These are phyloP conservation scores for Pammene aurita DNA, from an alignment of 2,888 invertebrate genomes.

Conservation along the genomic window DNA sequence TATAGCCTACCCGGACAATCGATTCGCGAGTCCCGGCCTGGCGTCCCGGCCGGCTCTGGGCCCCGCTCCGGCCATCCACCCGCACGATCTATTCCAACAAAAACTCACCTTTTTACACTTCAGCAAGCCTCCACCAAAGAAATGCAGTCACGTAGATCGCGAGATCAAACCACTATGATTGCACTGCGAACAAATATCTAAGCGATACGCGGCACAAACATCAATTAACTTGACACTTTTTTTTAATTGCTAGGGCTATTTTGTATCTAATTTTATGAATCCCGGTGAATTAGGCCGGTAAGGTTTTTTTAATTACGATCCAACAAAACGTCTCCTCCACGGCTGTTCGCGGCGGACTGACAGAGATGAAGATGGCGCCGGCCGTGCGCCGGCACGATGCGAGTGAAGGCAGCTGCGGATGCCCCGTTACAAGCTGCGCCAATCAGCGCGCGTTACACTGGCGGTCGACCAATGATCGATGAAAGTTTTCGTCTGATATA, in stretches of 20 bases:
- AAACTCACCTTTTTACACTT: conserved; percentile 79
- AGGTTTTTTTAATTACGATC: conserved; percentile 52
- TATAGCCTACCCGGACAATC: conserved; percentile 65
- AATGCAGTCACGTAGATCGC: conserved; percentile 76
- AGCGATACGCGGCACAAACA: conserved; percentile 62
- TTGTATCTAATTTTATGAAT: conserved; percentile 52
- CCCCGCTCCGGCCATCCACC: conserved; percentile 55
- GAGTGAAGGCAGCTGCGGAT: conserved; percentile 68
- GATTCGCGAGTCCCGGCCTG: conserved; percentile 66
- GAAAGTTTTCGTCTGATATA: conserved; percentile 47
- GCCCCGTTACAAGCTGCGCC: conserved; percentile 61
- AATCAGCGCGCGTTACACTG: conserved; percentile 53
- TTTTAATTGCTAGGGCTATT: conserved; percentile 52
- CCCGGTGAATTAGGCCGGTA: conserved; percentile 64
- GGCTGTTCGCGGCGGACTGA: conserved; percentile 78
- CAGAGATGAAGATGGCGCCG: conserved; percentile 71
- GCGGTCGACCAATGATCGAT: conserved; percentile 56
- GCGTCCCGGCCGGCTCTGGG: conserved; percentile 62
- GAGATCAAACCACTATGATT: conserved; percentile 68
- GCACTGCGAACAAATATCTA: conserved; percentile 66
- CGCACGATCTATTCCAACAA: conserved; percentile 57
- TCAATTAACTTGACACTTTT: conserved; percentile 70
- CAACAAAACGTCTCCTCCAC: conserved; percentile 63
- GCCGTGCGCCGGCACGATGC: conserved; percentile 61
- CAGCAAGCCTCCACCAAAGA: conserved; percentile 72